Evolutionary conservation across 2,797 vertebrate genomes (phyloP), one percentile per base, ranked within the genome.

Genomic region (Atherinosoma microstoma): DNA sequence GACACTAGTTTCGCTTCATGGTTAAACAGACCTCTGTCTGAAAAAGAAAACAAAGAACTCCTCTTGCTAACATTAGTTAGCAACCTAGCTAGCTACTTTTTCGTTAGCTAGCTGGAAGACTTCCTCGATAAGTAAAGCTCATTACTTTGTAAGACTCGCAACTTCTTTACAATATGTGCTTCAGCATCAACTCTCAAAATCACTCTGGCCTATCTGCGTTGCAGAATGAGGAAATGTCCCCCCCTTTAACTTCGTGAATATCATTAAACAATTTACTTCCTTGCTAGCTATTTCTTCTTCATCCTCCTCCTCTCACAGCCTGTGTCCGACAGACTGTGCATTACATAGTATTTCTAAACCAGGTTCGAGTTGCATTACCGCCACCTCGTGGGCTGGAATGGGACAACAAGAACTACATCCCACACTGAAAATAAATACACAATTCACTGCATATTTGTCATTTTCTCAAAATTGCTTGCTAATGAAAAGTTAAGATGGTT

Each of bases 11-110:
- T 59, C 35, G 67, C 45, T 65, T 70, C 79, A 90, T 90, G 80
- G 80, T 83, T 59, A 64, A 69, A 58, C 67, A 32, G 51, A 69
- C 49, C 35, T 64, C 35, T 64, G 72, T 56, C 70, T 75, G 63
- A 67, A 78, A 81, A 79, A 83, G 81, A 92, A 88, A 92, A 92
- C 92, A 93, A 93, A 92, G 89, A 86, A 87, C 78, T 88, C 81
- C 74, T 54, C 67, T 62, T 80, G 86, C 88, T 88, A 89, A 83
- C 76, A 64, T 30, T 62, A 73, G 78, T 75, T 88, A 88, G 81
- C 86, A 77, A 57, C 71, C 82, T 36, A 80, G 83, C 86, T 89
- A 89, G 87, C 86, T 80, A 84, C 86, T 87, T 80, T 83, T 73
- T 68, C 65, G 58, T 73, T 84, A 76, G 80, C 69, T 84, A 87